Evolutionary conservation across 2,888 invertebrate genomes (phyloP).

Genomic region (Tetragnatha montana): DNA sequence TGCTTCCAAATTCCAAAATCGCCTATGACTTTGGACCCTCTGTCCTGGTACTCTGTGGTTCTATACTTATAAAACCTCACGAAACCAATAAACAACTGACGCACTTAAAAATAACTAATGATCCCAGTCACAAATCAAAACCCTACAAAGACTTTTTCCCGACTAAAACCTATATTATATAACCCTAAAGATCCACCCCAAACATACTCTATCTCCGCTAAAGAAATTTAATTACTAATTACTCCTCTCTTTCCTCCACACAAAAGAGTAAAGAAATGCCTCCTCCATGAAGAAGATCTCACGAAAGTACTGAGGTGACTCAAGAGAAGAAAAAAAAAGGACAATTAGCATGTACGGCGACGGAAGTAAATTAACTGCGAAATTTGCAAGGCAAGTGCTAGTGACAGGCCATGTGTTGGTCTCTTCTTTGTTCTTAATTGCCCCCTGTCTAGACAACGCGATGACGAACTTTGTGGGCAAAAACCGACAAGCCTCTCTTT

Average conservation of each 20-base stretch:
- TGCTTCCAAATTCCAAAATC: too few species aligned
- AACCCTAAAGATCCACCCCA: too few species aligned
- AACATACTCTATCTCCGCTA: too few species aligned
- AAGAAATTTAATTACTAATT: conserved; percentile 43
- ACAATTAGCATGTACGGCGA: conserved; percentile 46
- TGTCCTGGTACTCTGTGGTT: too few species aligned
- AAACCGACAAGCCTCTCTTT: background rate
- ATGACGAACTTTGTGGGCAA: background rate
- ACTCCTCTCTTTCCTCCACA: background rate
- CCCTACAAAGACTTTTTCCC: too few species aligned
- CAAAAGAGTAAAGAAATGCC: conserved; percentile 11
- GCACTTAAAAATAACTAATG: too few species aligned
- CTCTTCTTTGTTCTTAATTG: conserved; percentile 38
- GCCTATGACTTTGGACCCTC: too few species aligned
- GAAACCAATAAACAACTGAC: too few species aligned
- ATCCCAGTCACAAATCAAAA: too few species aligned
- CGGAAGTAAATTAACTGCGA: conserved; percentile 52
- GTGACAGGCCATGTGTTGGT: conserved; percentile 33
- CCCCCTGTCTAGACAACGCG: conserved; percentile 38
- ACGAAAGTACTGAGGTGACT: background rate
- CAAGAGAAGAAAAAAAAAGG: background rate
- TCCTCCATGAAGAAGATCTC: background rate
- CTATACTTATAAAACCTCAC: too few species aligned
- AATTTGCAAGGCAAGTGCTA: conserved; percentile 49
- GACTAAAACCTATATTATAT: too few species aligned